Evolutionary conservation across 2,888 invertebrate genomes (phyloP), one percentile per base, ranked within the genome.

Genomic region (Zhuqinia jingwanae): DNA sequence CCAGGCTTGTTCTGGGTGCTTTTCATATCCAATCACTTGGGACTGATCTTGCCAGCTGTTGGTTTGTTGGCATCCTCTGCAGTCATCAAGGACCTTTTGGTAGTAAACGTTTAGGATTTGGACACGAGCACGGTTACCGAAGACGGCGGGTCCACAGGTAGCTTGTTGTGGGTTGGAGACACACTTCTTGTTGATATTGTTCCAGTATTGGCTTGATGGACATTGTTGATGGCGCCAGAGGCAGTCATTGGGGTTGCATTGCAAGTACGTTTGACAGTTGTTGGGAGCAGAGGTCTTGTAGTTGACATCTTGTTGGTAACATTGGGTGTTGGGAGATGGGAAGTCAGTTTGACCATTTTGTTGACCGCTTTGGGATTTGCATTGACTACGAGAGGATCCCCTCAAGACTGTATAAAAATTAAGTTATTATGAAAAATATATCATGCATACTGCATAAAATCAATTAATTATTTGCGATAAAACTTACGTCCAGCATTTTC

Each of bases 61-160:
- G 75, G 63, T 15, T 20, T 47, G 20, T 73, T 68, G 68, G 53
- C 75, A 56, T 3, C 63, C 68, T 20, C 84, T 36, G 84, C 76
- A 77, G 77, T 84, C 84, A 45, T 84, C 84, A 25, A 84, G 65
- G 45, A 84, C 84, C 75, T 77, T 77, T 30, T 84, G 17, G 58
- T 84, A 84, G 53, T 84, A 36, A 17, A 17, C 70, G 77, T 84
- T 84, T 56, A 56, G n/a, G 63, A 84, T 84, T n/a, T 77, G 76
- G 58, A 84, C 25, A 5, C 45, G 20, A 27, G 77, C 77, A 6
- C 30, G 45, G 25, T 36, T 30, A 42, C 84, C 84, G 45, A 77
- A 84, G 45, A 84, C 30, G 27, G 84, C 36, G 8, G 42, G 76
- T 15, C 84, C 77, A 27, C 84, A 84, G 20, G 77, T 76, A n/a